Conservation (phyloP, 30 jellyfish, hydroid and myxozoan species). For the Hydra vulgaris region DNA sequence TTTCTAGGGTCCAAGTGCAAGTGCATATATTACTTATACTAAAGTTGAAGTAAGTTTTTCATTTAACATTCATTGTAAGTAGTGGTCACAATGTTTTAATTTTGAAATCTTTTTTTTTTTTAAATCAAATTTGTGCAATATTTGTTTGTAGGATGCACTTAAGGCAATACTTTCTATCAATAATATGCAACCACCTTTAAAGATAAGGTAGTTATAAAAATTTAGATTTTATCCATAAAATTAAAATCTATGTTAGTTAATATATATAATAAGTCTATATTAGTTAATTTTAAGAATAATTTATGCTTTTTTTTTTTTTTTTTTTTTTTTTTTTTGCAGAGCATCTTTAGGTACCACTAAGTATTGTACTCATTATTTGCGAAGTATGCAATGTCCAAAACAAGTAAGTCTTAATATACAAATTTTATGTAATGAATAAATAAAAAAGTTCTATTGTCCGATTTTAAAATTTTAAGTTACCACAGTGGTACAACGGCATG, state of each 20-base stretch:
- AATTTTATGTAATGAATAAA: no score
- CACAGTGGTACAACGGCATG: no score
- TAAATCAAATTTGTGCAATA: not conserved
- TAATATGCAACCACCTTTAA: constrained; percentile 61
- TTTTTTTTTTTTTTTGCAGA: constrained; percentile 25
- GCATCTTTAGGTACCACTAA: constrained; percentile 96
- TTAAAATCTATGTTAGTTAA: no score
- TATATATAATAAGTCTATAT: no score
- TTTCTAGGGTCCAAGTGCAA: constrained; percentile 97
- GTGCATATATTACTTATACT: constrained; percentile 90
- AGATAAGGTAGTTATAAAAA: constrained; percentile 26
- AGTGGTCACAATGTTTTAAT: no score
- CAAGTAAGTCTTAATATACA: constrained; percentile 34
- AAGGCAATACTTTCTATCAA: constrained; percentile 73
- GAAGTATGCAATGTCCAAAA: constrained; percentile 82
- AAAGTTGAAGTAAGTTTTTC: constrained; percentile 70
- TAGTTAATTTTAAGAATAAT: not conserved
- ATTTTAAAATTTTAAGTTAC: no score
- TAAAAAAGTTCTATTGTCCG: no score
- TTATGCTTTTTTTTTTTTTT: not conserved
- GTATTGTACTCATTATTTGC: constrained; percentile 85
- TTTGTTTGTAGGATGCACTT: constrained; percentile 66
- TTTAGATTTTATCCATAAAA: no score
- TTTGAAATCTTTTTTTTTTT: no score
- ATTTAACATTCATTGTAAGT: no score